phyloP scores from a whole-genome alignment of 2,888 invertebrate genomes.

The Chouioia cunea region DNA sequence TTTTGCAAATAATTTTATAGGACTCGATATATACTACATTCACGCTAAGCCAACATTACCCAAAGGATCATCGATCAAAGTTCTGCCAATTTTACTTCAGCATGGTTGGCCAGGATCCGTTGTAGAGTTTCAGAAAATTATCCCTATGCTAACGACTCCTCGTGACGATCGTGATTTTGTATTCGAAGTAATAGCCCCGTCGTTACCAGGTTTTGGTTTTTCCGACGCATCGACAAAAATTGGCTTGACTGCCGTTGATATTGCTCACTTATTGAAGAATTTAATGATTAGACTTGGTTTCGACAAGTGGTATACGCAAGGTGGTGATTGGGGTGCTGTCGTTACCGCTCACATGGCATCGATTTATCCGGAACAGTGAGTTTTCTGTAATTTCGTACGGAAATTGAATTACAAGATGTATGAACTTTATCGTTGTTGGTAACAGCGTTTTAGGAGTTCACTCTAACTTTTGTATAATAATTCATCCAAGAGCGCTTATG shows the following conservation, averaged over 20 bases:
- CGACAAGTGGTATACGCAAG: slow-evolving; percentile 78
- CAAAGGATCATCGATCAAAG: slow-evolving; percentile 54
- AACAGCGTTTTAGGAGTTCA: slow-evolving; percentile 1
- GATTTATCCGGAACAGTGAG: slow-evolving; percentile 71
- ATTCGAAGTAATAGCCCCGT: slow-evolving; percentile 74
- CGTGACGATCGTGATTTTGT: slow-evolving; percentile 71
- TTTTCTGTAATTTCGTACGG: background rate
- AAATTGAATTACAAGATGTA: background rate
- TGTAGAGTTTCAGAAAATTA: slow-evolving; percentile 84
- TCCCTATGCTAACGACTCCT: slow-evolving; percentile 75
- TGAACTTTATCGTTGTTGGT: background rate
- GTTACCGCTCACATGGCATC: slow-evolving; percentile 75
- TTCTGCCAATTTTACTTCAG: slow-evolving; percentile 78
- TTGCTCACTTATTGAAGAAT: slow-evolving; percentile 74
- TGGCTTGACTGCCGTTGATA: slow-evolving; percentile 73
- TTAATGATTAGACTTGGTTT: slow-evolving; percentile 78
- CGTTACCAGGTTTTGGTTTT: slow-evolving; percentile 67
- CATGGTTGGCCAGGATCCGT: slow-evolving; percentile 95
- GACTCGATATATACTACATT: slow-evolving; percentile 77
- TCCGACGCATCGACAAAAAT: slow-evolving; percentile 70
- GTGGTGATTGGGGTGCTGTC: slow-evolving; percentile 85
- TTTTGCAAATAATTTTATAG: no score
- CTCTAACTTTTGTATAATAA: background rate
- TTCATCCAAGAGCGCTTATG: no score
- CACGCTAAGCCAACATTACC: slow-evolving; percentile 73